Evolutionary conservation across 2,888 invertebrate genomes (phyloP), one percentile per base, ranked within the genome.

Genomic region (Drosophila peninsularis): DNA sequence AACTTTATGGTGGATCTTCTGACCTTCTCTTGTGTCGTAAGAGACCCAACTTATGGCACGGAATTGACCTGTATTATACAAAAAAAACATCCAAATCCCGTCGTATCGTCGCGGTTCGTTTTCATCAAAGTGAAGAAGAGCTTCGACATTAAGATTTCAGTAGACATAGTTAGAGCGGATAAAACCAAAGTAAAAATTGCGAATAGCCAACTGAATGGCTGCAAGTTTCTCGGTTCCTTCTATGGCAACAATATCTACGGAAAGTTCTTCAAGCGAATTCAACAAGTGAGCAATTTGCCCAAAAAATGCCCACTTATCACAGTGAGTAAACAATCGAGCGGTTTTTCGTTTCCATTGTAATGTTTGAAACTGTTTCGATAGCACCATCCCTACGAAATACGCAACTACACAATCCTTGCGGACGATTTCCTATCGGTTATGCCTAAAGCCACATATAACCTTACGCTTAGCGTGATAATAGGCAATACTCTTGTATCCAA

Each of bases 161-260:
- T 81, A 13, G 69, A 82, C 36, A 24, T 88, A n/a, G 0, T 74
- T 0, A 77, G 69, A n/a, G 78, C 71, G 61, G 77, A 80, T 47
- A 75, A 81, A 21, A 72, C 14, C 9, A 69, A 61, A 41, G 50
- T 84, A n/a, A 78, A 57, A 34, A n/a, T 88, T 0, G 47, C 74
- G 0, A 37, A 49, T 0, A 3, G 56, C 0, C 66, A 65, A 19
- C 36, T 82, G 5, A 67, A 88, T 44, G 86, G 82, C 3, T 88
- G 89, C 56, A 75, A 73, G 17, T 72, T 66, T 24, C 34, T 89
- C 9, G 30, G 44, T 6, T 27, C 61, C 1, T 30, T 61, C 4
- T 58, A 68, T 21, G n/a, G 13, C 2, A 71, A 49, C 11, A 62
- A 49, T 30, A 17, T 67, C 1, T 13, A 58, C 13, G 66, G 66